phyloP scores from a whole-genome alignment of 2,113 vertebrate species.

The Alosa alosa region DNA sequence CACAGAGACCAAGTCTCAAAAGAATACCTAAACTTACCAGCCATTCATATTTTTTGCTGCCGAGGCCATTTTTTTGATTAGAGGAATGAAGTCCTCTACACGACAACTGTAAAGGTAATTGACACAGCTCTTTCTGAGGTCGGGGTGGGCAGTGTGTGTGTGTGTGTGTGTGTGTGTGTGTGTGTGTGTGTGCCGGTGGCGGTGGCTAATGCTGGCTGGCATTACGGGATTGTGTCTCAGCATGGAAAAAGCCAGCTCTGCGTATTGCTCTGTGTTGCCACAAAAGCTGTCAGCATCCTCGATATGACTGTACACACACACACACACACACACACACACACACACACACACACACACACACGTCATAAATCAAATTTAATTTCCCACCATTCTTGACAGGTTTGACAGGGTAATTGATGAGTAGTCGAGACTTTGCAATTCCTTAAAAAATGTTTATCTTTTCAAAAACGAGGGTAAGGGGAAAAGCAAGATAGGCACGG shows the following conservation, averaged over 20 bases:
- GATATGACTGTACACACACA: constrained; percentile 18
- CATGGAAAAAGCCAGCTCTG: constrained; percentile 48
- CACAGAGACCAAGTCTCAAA: not conserved
- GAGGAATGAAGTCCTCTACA: constrained; percentile 69
- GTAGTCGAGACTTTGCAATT: constrained; percentile 36
- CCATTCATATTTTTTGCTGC: constrained; percentile 71
- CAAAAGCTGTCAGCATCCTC: constrained; percentile 51
- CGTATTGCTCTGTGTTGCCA: constrained; percentile 65
- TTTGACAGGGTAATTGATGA: constrained; percentile 70
- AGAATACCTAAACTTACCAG: constrained; percentile 48
- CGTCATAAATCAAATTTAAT: constrained; percentile 63
- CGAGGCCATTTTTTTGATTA: constrained; percentile 78
- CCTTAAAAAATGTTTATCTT: constrained; percentile 15
- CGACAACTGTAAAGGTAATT: constrained; percentile 64
- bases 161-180: not conserved
- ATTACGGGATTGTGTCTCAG: constrained; percentile 59
- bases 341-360: not conserved
- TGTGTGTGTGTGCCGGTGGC: not conserved
- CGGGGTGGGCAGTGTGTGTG: constrained; percentile 39
- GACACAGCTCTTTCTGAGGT: constrained; percentile 67
- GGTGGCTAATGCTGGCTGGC: not conserved
- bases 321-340: not conserved
- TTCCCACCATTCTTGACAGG: not conserved
- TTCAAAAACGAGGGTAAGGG: not conserved
- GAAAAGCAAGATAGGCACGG: not conserved